Percentiles rank a stretch among this genome's conserved stretches.
These are phyloP conservation scores for Oxygymnocypris stewartii DNA, from an alignment of 2,113 vertebrate species.

Conservation along the genomic window DNA sequence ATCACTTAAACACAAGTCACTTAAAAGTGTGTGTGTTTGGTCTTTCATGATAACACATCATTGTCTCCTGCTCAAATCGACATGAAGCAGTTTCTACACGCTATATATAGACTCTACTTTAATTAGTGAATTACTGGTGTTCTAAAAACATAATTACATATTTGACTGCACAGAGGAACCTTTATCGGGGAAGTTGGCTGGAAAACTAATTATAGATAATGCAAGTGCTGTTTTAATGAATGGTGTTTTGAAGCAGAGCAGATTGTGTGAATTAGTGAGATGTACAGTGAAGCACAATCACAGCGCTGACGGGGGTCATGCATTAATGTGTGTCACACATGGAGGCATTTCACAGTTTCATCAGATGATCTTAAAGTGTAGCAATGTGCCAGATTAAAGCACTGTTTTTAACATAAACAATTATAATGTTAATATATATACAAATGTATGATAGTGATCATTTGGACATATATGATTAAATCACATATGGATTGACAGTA, in stretches of 20 bases:
- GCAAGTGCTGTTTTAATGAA: conserved; percentile 66
- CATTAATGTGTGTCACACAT: not conserved
- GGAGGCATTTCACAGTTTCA: not conserved
- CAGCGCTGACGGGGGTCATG: not conserved
- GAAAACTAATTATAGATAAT: conserved; percentile 75
- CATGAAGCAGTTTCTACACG: conserved; percentile 5
- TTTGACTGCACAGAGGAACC: conserved; percentile 49
- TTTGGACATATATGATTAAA: too few relatives aligned
- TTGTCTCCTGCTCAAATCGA: not conserved
- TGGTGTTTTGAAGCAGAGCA: conserved; percentile 62
- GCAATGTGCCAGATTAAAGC: not conserved
- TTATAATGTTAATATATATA: not conserved
- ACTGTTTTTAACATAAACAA: too few relatives aligned
- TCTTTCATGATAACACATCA: not conserved
- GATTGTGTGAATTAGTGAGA: conserved; percentile 43
- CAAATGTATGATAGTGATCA: not conserved
- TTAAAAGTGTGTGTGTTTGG: not conserved
- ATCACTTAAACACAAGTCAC: not conserved
- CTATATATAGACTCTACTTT: conserved; percentile 37
- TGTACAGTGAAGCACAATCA: conserved; percentile 17
- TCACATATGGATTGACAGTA: not conserved
- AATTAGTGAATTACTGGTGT: conserved; percentile 62
- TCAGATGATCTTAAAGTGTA: not conserved
- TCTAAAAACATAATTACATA: conserved; percentile 65
- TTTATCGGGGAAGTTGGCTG: conserved; percentile 67